These are phyloP conservation scores for Clostera curtula DNA, from an alignment of 2,888 invertebrate genomes.

Conservation along the genomic window DNA sequence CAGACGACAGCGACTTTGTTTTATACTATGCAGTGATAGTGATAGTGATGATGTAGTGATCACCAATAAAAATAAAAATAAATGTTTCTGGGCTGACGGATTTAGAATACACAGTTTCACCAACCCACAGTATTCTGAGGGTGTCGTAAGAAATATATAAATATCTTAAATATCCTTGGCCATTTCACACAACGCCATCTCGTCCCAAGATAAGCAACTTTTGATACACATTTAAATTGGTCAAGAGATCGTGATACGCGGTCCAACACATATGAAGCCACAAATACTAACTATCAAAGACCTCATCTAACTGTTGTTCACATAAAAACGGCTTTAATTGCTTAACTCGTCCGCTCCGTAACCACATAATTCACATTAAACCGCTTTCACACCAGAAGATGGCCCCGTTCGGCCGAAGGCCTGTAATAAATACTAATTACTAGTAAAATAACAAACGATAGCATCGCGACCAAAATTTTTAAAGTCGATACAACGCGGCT, in stretches of 20 bases:
- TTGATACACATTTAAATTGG: neutral
- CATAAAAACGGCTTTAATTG: constrained; percentile 64
- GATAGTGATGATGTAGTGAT: too few relatives aligned
- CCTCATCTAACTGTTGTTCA: constrained; percentile 53
- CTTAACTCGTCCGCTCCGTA: constrained; percentile 55
- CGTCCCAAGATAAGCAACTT: neutral
- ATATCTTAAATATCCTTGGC: too few relatives aligned
- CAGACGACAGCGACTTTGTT: too few relatives aligned
- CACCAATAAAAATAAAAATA: too few relatives aligned
- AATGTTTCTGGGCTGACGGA: too few relatives aligned
- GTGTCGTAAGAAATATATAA: too few relatives aligned
- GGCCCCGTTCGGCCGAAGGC: constrained; percentile 37
- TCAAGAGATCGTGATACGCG: constrained; percentile 18
- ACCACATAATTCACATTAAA: constrained; percentile 58
- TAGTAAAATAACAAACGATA: constrained; percentile 66
- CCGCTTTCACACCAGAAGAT: constrained; percentile 56
- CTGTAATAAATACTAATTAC: constrained; percentile 73
- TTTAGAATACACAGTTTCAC: too few relatives aligned
- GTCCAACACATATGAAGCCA: constrained; percentile 40
- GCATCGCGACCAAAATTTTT: constrained; percentile 59
- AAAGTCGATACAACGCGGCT: constrained; percentile 42
- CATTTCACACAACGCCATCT: too few relatives aligned
- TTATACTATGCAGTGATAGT: too few relatives aligned
- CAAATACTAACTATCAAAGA: constrained; percentile 58
- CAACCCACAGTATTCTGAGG: too few relatives aligned